phyloP scores from a whole-genome alignment of 2,888 invertebrate genomes.

The Ophion obscuratus region DNA sequence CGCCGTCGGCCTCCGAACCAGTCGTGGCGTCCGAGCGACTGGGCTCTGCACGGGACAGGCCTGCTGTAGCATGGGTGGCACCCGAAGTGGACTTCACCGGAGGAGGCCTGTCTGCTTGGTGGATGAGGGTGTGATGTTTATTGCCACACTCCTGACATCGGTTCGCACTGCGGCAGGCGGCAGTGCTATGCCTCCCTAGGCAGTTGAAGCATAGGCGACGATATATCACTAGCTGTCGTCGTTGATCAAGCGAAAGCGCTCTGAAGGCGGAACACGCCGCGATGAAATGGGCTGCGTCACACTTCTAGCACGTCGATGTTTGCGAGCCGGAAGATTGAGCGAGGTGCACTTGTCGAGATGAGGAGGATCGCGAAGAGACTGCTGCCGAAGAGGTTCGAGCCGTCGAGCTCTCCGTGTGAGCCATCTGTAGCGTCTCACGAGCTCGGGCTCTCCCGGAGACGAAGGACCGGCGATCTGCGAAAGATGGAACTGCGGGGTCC shows the following conservation, averaged over 20 bases:
- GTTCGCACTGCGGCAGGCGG: background rate
- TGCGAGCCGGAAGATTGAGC: no score
- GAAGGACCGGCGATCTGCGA: background rate
- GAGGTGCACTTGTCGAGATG: conserved; percentile 10
- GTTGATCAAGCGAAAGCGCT: background rate
- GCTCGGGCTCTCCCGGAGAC: conserved; percentile 15
- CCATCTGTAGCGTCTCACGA: background rate
- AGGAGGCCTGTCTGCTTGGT: background rate
- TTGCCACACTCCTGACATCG: background rate
- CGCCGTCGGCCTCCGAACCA: no score
- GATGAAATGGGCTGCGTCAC: conserved; percentile 20
- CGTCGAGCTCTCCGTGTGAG: no score
- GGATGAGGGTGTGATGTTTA: conserved; percentile 37
- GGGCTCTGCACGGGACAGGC: no score
- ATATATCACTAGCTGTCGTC: background rate
- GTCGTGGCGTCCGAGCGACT: no score
- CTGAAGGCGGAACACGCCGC: conserved; percentile 4
- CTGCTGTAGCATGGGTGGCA: no score
- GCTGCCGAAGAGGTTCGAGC: background rate
- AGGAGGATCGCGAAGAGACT: background rate
- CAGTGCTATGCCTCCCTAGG: conserved; percentile 15
- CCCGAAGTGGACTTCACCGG: no score
- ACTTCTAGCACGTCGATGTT: background rate
- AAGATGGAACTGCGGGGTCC: background rate
- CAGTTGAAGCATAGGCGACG: conserved; percentile 40